These are phyloP conservation scores for Coelopa frigida DNA, from an alignment of 1,140 invertebrate genomes.

Conservation along the genomic window DNA sequence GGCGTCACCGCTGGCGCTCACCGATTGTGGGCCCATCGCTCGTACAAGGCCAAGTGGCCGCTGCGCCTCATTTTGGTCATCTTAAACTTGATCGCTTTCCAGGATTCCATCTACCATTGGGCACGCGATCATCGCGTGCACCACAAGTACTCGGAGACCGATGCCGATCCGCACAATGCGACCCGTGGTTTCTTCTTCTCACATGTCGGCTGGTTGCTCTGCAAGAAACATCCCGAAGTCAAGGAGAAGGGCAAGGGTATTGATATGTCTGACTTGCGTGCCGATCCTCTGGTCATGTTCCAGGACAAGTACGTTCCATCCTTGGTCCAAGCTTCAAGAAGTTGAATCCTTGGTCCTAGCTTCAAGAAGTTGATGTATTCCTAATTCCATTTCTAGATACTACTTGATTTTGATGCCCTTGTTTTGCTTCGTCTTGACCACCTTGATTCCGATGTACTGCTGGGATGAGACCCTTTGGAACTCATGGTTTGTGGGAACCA, in stretches of 20 bases:
- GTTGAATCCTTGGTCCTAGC: no score
- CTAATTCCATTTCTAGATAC: slow-evolving; percentile 55
- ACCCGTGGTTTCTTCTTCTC: slow-evolving; percentile 86
- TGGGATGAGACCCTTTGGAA: slow-evolving; percentile 76
- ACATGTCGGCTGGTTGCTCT: slow-evolving; percentile 86
- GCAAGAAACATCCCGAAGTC: slow-evolving; percentile 80
- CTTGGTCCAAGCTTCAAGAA: no score
- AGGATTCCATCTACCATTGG: slow-evolving; percentile 89
- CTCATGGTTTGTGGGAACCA: slow-evolving; percentile 69
- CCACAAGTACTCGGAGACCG: slow-evolving; percentile 89
- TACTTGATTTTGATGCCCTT: slow-evolving; percentile 73
- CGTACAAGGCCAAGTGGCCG: slow-evolving; percentile 85
- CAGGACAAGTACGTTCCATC: slow-evolving; percentile 69
- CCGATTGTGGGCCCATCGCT: slow-evolving; percentile 81
- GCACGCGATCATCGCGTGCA: slow-evolving; percentile 86
- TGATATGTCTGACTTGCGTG: slow-evolving; percentile 73
- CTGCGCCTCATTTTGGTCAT: slow-evolving; percentile 65
- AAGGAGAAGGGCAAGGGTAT: slow-evolving; percentile 72
- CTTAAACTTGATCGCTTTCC: slow-evolving; percentile 72
- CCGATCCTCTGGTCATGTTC: slow-evolving; percentile 74
- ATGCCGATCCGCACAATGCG: slow-evolving; percentile 90
- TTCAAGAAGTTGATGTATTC: background rate
- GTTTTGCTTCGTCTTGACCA: slow-evolving; percentile 78
- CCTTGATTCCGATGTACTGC: slow-evolving; percentile 66
- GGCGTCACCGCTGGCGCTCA: slow-evolving; percentile 88